A percentile compares a stretch with the other conserved stretches of the same genome.
Conservation (phyloP, 2,888 invertebrate species). For the Creontiades dilutus region DNA sequence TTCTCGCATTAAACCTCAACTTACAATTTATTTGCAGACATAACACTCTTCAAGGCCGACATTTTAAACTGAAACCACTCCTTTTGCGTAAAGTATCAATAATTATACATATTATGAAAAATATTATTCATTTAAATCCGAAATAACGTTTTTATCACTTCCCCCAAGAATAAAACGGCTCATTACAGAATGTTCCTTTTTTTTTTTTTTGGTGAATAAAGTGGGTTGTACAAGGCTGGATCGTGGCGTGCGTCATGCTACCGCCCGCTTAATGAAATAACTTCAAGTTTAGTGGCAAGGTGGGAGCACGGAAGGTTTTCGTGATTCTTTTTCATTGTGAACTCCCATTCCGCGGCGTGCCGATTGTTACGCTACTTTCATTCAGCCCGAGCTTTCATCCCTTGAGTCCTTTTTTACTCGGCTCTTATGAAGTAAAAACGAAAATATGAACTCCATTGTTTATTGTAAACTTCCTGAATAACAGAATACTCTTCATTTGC, state of each 20-base stretch:
- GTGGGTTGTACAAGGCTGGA: neutral
- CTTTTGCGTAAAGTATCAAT: too few relatives aligned
- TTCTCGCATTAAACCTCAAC: too few relatives aligned
- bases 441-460: too few relatives aligned
- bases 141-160: neutral
- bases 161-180: neutral
- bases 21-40: too few relatives aligned
- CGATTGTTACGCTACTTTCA: neutral
- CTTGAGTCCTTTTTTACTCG: too few relatives aligned
- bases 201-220: neutral
- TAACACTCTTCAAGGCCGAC: too few relatives aligned
- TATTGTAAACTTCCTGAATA: too few relatives aligned
- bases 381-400: neutral
- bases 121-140: too few relatives aligned
- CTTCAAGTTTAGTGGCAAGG: neutral
- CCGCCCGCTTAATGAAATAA: slow-evolving; percentile 29
- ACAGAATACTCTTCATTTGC: too few relatives aligned
- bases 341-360: neutral
- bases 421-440: too few relatives aligned
- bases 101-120: too few relatives aligned
- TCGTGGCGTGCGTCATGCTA: slow-evolving; percentile 18
- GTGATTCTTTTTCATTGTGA: slow-evolving; percentile 6
- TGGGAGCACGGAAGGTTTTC: slow-evolving; percentile 19
- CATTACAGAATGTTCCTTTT: neutral
- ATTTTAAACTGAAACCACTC: too few relatives aligned